phyloP scores from a whole-genome alignment of 2,797 vertebrate genomes.

The Anas bernieri region DNA sequence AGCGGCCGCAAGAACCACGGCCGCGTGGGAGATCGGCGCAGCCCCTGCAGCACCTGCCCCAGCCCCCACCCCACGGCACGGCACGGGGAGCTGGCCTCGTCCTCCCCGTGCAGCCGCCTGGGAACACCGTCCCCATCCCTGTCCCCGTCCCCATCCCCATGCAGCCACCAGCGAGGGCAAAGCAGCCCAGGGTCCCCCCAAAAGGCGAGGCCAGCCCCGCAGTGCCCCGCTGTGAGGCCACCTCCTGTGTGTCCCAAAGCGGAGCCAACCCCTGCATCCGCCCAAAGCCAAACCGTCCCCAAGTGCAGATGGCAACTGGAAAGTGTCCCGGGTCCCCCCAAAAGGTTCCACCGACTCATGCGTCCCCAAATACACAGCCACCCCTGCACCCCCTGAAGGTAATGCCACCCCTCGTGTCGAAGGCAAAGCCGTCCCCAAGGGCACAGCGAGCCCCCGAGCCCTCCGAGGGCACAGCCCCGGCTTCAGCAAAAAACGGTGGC shows the following conservation, averaged over 20 bases:
- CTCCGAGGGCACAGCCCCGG: neutral
- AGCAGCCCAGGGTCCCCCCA: rapidly evolving
- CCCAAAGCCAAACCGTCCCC: neutral
- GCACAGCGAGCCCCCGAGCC: neutral
- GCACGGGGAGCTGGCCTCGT: neutral
- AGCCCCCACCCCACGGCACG: neutral
- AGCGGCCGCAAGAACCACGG: neutral
- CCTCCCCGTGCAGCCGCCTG: neutral
- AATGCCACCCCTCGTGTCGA: rapidly evolving
- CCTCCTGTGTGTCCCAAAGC: neutral
- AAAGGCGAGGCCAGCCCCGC: neutral
- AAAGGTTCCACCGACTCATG: rapidly evolving
- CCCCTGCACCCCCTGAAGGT: neutral
- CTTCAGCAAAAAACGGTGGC: neutral
- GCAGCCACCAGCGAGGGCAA: neutral
- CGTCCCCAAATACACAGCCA: rapidly evolving
- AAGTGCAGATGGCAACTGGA: neutral
- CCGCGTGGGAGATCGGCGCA: neutral
- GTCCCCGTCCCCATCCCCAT: too few relatives aligned
- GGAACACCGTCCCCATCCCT: too few relatives aligned
- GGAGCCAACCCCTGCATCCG: rapidly evolving
- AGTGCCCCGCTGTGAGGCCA: rapidly evolving
- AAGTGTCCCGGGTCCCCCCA: neutral
- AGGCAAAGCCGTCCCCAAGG: rapidly evolving
- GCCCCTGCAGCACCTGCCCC: neutral